Percentiles rank a stretch among this genome's conserved stretches.
Evolutionary conservation across 2,888 invertebrate genomes (phyloP).

Genomic region (Stegophylla sp.): DNA sequence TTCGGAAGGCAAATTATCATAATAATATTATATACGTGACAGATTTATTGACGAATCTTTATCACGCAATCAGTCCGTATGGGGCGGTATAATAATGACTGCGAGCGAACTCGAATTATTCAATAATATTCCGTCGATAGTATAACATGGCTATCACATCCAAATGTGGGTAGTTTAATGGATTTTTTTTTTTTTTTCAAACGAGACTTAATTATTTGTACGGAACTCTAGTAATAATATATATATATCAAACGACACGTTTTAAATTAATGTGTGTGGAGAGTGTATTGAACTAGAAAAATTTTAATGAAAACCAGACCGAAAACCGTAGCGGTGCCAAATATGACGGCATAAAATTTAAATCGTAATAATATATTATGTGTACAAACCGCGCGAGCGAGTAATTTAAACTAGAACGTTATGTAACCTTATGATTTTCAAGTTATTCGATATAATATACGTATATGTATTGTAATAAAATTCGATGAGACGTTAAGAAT

Average conservation of each 20-base stretch:
- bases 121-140: neutral
- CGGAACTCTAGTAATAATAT: neutral
- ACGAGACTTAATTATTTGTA: constrained; percentile 12
- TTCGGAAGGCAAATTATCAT: constrained; percentile 37
- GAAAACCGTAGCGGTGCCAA: neutral
- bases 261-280: neutral
- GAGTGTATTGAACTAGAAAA: neutral
- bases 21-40: too few species aligned
- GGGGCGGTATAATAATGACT: constrained; percentile 6
- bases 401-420: too few species aligned
- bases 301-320: constrained; percentile 3
- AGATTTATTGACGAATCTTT: constrained; percentile 45
- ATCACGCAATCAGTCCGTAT: constrained; percentile 22
- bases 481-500: too few species aligned
- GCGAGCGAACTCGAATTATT: constrained; percentile 28
- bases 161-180: constrained; percentile 51
- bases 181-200: neutral
- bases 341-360: constrained; percentile 6
- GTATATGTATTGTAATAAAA: too few species aligned
- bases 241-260: neutral
- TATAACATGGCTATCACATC: neutral
- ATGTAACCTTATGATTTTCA: too few species aligned
- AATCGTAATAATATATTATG: constrained; percentile 1
- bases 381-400: neutral
- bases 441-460: too few species aligned